Evolutionary conservation across 2,113 vertebrate genomes (phyloP), one percentile per base, ranked within the genome.

Genomic region (Acinonyx jubatus): DNA sequence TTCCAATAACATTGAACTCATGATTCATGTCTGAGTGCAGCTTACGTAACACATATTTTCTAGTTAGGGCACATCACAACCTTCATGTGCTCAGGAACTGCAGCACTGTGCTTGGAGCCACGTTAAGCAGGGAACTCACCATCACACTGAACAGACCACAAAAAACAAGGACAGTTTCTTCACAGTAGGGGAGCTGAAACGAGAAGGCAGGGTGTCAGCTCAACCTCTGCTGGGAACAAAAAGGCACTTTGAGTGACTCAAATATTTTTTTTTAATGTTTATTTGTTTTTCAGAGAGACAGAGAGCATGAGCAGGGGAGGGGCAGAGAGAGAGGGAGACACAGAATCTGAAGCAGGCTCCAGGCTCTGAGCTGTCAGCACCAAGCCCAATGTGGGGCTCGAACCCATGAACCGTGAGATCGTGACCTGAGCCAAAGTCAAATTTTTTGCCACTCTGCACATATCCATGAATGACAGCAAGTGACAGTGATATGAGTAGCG

Each of bases 1-100:
- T 61, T 52, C n/a, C 55, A 65, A 0, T 74, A 15, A 36, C 45
- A 33, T 12, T 18, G 15, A 29, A 11, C 33, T 69, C 94, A n/a
- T 29, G 12, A 31, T 1, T 61, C 36, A 8, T 7, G 5, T 36
- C 65, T 68, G n/a, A 82, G 45, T 8, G 33, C n/a, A 52, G 33
- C 45, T 25, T 5, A 1, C 13, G n/a, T 27, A 12, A 31, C 6
- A 8, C 2, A 0, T 13, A 0, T 13, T 33, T 76, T 38, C 73
- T 55, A 57, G 48, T 12, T 4, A 7, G 33, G 18, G 33, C 5
- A 13, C 8, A 45, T 19, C 15, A 27, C 61, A 27, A 13, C 68
- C 27, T 36, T 63, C 9, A 1, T 25, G 18, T 11, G 12, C 38
- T n/a, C 33, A 4, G 78, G 27, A 23, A 27, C 21, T 5, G 16